Base-by-base conservation (phyloP, 2,113 vertebrate genomes). In the Nannobrachium achirus region DNA sequence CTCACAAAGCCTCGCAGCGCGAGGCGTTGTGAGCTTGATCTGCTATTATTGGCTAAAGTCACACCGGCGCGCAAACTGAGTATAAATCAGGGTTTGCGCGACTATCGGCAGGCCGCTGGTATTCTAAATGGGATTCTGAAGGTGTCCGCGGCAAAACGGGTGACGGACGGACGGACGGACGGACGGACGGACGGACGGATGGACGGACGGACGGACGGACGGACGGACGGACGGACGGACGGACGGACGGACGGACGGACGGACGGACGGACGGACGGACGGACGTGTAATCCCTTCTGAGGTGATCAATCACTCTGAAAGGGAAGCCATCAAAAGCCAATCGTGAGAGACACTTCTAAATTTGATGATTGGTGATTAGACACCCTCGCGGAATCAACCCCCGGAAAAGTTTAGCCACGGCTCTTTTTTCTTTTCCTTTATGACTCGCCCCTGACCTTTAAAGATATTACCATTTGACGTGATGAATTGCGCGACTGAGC, bases 371-470 rank as follows among this genome's bases (percentile, higher is more conserved):
- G 85, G 87, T 88, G 86, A 91, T 91, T 89, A 88, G 85, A 87
- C 84, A n/a, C 78, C 68, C 84, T 76, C 76, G 15, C 25, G 75
- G 85, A 84, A 85, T 83, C 79, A n/a, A n/a, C 77, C 78, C 18
- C 53, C 39, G 20, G 78, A 89, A n/a, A 91, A 87, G 84, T 90
- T 91, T 85, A 85, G 88, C 83, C 82, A 84, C 78, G 83, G 80
- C 80, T 79, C 73, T 77, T 84, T 82, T 90, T 88, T 84, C 44
- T 38, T n/a, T 48, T 19, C 56, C 86, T 88, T 90, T 88, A 88
- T 79, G 89, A 88, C 85, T 88, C 52, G 52, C 72, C 67, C n/a
- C 73, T 88, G 90, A 91, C 90, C 89, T 91, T 89, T 91, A 85
- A 80, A 87, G 46, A 83, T 90, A 89, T 91, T 89, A 86, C 80